A percentile compares a stretch with the other conserved stretches of the same genome.
Conservation (phyloP, 2,888 invertebrate species). For the Baronia brevicornis region DNA sequence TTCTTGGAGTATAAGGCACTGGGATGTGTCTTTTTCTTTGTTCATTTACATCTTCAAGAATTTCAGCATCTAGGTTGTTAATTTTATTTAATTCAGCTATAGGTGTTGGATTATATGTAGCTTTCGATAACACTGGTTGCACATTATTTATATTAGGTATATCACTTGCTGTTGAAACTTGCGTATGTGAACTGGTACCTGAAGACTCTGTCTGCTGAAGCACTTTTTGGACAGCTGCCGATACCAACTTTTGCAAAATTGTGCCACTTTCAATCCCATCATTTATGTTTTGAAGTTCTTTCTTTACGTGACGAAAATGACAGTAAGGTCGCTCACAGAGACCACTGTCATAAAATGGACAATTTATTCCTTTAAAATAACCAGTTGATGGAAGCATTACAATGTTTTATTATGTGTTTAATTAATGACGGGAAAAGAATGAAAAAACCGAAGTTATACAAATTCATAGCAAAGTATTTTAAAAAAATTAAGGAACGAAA, state of each 20-base stretch:
- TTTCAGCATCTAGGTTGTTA: conserved; percentile 41
- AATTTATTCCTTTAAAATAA: conserved; percentile 88
- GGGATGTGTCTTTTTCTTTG: conserved; percentile 65
- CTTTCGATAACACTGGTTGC: conserved; percentile 53
- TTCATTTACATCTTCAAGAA: conserved; percentile 43
- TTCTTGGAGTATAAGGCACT: conserved; percentile 68
- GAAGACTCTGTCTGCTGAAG: conserved; percentile 63
- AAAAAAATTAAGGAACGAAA: too few species aligned
- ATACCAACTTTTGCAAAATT: conserved; percentile 75
- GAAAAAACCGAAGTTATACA: too few species aligned
- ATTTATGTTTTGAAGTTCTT: conserved; percentile 72
- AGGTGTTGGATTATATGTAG: conserved; percentile 79
- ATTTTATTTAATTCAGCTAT: conserved; percentile 76
- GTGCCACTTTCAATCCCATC: conserved; percentile 65
- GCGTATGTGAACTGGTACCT: conserved; percentile 27
- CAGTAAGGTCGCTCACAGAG: conserved; percentile 93
- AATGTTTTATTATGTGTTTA: conserved; percentile 14
- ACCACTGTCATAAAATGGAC: conserved; percentile 88
- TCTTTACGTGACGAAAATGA: conserved; percentile 90
- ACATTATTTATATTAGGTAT: conserved; percentile 19
- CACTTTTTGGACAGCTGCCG: conserved; percentile 78
- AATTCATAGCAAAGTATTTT: too few species aligned
- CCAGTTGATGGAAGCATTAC: conserved; percentile 93
- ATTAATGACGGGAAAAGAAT: conserved; percentile 4
- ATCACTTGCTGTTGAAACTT: conserved; percentile 17